Base-by-base conservation (phyloP, 1,140 invertebrate species). In the Ceratina australensis region DNA sequence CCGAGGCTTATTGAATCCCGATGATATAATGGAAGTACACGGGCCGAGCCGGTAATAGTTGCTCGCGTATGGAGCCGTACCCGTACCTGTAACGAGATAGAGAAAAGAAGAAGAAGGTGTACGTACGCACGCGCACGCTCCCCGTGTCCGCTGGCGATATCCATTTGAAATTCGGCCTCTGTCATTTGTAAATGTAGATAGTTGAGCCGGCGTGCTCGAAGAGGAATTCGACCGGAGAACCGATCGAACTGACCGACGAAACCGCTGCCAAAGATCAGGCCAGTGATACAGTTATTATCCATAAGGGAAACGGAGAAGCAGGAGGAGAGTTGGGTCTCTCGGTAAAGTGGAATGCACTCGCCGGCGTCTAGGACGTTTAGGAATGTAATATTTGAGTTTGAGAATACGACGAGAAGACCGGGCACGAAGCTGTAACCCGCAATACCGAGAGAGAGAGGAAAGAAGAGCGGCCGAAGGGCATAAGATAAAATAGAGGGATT, bases 1-100 rank as follows among this genome's bases (percentile, higher is more conserved):
- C 69, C 76, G 52, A 26, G 33, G 57, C 68, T 82, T 66, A 84
- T 80, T 64, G 81, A 61, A 77, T 83, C 63, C 52, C 64, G 68
- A 67, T 61, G 33, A 65, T 80, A 77, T 84, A 84, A 83, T 83
- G 81, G 68, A 72, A 80, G 64, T 59, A 24, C 63, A 26, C 56
- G 63, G 56, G n/a, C 20, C 61, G 22, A 66, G 42, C 15, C 66
- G 81, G 49, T 80, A 83, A 80, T 83, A 71, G 77, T 66, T 16
- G 54, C 12, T 56, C 33, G 18, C 26, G 26, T 49, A 22, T 42
- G 20, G 15, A 49, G 71, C 22, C 52, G 26, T 54, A 20, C 5
- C 42, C 22, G 15, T 18, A 54, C 52, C 16, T 20, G 13, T 67
- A 63, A 52, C 66, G 47, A 26, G 57, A 49, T 56, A 77, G 61